Percentiles rank a stretch among this genome's conserved stretches.
Evolutionary conservation across 64 coral and sea anemone species (phyloP).

Genomic region (Montipora cactus): DNA sequence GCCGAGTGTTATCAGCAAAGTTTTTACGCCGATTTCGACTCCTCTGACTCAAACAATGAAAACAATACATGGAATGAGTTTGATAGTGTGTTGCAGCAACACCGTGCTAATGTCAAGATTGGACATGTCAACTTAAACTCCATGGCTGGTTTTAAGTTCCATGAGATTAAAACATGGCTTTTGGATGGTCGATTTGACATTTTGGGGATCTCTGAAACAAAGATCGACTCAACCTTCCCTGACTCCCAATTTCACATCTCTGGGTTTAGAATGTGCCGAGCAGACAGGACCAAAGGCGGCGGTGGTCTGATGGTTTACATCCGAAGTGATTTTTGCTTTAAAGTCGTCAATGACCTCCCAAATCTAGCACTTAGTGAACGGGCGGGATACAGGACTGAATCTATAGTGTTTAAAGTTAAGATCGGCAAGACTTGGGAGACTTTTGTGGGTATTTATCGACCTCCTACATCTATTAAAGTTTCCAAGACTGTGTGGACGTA

Average conservation of each 20-base stretch:
- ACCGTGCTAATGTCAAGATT: conserved; percentile 12
- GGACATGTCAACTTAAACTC: neutral
- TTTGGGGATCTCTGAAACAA: neutral
- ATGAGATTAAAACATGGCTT: conserved; percentile 10
- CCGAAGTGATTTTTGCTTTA: neutral
- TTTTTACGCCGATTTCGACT: neutral
- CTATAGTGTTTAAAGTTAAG: no score
- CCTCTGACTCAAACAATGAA: neutral
- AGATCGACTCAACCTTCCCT: neutral
- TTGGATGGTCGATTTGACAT: conserved; percentile 25
- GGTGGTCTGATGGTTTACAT: neutral
- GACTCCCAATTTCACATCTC: no score
- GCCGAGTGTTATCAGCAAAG: conserved; percentile 15
- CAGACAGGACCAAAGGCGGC: no score
- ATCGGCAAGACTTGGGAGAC: no score
- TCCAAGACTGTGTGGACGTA: no score
- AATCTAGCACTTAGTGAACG: no score
- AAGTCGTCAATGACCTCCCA: neutral
- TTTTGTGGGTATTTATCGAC: no score
- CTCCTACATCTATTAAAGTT: no score
- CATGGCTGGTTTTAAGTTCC: neutral
- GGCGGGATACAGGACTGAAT: no score
- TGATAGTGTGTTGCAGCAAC: neutral
- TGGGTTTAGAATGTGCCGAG: no score
- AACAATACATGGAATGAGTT: neutral